Percentiles rank a stretch among this genome's conserved stretches.
Conservation (phyloP, 2,888 invertebrate genomes). For the Phania funesta region DNA sequence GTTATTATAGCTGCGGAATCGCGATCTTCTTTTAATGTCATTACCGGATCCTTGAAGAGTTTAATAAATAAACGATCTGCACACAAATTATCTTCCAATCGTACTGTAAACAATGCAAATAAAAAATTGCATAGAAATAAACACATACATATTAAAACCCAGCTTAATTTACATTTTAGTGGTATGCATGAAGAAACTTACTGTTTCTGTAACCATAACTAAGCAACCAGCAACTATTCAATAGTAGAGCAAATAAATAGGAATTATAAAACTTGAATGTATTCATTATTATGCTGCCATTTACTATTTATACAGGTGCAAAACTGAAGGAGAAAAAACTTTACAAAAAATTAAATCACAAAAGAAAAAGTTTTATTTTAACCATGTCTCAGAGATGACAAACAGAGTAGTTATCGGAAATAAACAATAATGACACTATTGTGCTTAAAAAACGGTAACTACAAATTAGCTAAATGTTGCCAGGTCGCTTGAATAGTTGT, state of each 20-base stretch:
- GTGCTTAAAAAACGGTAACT: background rate
- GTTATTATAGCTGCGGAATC: slow-evolving; percentile 77
- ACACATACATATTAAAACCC: slow-evolving; percentile 13
- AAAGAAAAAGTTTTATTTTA: slow-evolving; percentile 42
- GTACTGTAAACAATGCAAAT: slow-evolving; percentile 69
- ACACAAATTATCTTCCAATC: slow-evolving; percentile 76
- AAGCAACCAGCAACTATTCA: slow-evolving; percentile 48
- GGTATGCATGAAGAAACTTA: slow-evolving; percentile 58
- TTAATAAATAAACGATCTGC: slow-evolving; percentile 75
- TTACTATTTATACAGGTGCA: slow-evolving; percentile 47
- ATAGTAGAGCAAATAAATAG: slow-evolving; percentile 52
- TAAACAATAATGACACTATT: slow-evolving; percentile 33
- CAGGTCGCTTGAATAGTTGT: too few species aligned
- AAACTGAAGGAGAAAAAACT: slow-evolving; percentile 39
- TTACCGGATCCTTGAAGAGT: slow-evolving; percentile 74
- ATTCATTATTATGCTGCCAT: slow-evolving; percentile 53
- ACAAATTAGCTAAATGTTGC: too few species aligned
- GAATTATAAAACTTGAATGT: slow-evolving; percentile 19
- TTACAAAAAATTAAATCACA: slow-evolving; percentile 41
- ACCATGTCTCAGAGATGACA: slow-evolving; percentile 27
- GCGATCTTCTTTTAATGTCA: slow-evolving; percentile 74
- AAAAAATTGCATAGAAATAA: background rate
- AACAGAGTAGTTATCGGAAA: slow-evolving; percentile 30
- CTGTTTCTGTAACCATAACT: slow-evolving; percentile 70
- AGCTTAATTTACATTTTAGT: background rate